Conservation (phyloP, 2,888 invertebrate species). For the Trichopria drosophilae region DNA sequence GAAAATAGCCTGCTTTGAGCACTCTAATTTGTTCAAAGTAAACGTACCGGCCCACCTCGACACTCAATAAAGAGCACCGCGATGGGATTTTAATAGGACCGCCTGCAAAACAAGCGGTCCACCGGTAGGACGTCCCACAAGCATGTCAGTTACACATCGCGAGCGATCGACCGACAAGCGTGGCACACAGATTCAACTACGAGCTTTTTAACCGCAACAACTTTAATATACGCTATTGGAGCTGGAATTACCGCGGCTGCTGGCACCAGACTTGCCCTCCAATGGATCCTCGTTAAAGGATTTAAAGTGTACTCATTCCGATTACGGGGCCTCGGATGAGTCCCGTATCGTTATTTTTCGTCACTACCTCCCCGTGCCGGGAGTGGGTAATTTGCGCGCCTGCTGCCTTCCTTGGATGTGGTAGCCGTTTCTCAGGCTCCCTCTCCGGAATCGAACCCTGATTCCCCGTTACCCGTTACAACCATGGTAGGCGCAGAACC, state of each 20-base stretch:
- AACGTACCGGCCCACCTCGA: conserved; percentile 62
- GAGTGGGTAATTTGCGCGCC: conserved; percentile 70
- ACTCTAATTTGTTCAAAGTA: conserved; percentile 72
- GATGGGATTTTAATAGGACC: conserved; percentile 49
- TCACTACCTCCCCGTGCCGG: conserved; percentile 67
- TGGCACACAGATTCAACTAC: conserved; percentile 62
- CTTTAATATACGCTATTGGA: conserved; percentile 65
- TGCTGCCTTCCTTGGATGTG: conserved; percentile 75
- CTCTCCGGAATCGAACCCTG: conserved; percentile 75
- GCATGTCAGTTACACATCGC: conserved; percentile 48
- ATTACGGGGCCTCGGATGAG: conserved; percentile 54
- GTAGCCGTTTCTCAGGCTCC: conserved; percentile 73
- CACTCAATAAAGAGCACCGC: conserved; percentile 58
- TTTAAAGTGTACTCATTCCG: conserved; percentile 42
- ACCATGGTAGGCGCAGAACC: conserved; percentile 14
- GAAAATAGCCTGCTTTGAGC: conserved; percentile 65
- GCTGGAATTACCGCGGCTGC: conserved; percentile 75
- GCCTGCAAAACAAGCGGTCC: conserved; percentile 38
- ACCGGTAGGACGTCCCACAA: conserved; percentile 46
- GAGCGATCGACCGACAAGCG: conserved; percentile 59
- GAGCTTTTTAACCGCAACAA: conserved; percentile 71
- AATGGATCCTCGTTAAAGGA: conserved; percentile 58
- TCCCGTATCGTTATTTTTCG: conserved; percentile 69
- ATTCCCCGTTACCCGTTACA: conserved; percentile 72
- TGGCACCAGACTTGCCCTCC: conserved; percentile 72